Percentiles rank a stretch among this genome's conserved stretches.
phyloP scores from a whole-genome alignment of 2,113 vertebrate genomes.

The Catharus bicknelli region DNA sequence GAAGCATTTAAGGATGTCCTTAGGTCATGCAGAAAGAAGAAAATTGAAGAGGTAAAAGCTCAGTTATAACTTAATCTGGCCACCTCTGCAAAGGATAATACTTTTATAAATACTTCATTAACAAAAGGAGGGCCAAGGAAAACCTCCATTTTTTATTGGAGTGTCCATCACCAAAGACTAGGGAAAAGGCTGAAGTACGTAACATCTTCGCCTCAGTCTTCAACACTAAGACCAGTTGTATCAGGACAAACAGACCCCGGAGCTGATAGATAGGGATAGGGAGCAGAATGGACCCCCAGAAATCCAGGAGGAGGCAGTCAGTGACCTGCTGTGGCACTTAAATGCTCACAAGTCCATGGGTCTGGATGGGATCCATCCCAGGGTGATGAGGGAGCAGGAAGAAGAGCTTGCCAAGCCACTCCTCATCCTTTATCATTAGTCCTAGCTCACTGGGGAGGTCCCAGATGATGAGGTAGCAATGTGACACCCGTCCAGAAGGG shows the following conservation, averaged over 20 bases:
- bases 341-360: background rate
- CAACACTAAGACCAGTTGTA: background rate
- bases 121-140: background rate
- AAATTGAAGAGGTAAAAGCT: background rate
- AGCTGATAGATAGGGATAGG: background rate
- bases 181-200: background rate
- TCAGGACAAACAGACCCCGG: accelerated
- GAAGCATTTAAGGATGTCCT: background rate
- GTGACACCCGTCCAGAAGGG: background rate
- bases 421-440: background rate
- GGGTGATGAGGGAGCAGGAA: background rate
- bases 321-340: background rate
- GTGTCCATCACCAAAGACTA: background rate
- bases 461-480: background rate
- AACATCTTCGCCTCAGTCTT: background rate
- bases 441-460: background rate
- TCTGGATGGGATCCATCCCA: background rate
- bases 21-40: background rate
- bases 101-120: background rate
- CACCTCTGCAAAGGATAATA: background rate
- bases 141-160: background rate
- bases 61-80: background rate
- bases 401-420: background rate
- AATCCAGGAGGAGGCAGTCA: background rate
- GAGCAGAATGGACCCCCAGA: background rate